Conservation (phyloP, 64 coral and sea anemone species). For the Hydrozoanthus tunicans region DNA sequence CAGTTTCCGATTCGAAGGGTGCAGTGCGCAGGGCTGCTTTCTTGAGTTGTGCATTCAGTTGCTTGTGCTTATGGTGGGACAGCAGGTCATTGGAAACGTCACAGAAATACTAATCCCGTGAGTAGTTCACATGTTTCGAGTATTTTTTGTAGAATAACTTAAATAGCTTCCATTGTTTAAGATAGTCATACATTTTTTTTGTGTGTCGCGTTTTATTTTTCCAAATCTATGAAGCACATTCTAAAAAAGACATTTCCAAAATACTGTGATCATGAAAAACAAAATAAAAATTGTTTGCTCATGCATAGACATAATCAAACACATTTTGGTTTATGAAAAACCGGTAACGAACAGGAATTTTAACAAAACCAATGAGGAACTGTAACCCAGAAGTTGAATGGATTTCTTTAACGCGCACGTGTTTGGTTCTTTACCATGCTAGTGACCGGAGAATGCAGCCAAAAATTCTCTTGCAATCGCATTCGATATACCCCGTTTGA, state of each 20-base stretch:
- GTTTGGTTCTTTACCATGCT: conserved; percentile 9
- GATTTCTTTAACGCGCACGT: conserved; percentile 8
- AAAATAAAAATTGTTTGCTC: no score
- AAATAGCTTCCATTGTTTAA: no score
- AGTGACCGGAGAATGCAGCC: conserved; percentile 1
- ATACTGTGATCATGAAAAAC: no score
- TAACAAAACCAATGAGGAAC: not conserved
- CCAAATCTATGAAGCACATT: no score
- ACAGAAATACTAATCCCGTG: conserved; percentile 76
- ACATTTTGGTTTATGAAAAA: no score
- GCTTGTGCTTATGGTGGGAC: conserved; percentile 59
- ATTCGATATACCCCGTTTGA: conserved; percentile 10
- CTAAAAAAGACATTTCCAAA: no score
- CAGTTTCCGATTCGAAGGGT: conserved; percentile 47
- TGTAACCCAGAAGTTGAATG: conserved; percentile 1
- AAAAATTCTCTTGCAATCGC: conserved; percentile 5
- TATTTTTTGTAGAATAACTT: no score
- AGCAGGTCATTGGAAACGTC: conserved; percentile 78
- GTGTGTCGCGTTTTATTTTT: no score
- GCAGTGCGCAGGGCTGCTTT: conserved; percentile 81
- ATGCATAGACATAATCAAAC: no score
- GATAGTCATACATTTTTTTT: no score
- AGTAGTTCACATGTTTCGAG: not conserved
- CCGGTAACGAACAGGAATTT: not conserved
- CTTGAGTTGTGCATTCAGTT: conserved; percentile 72